phyloP scores from a whole-genome alignment of 2,797 vertebrate genomes.

The Megalops cyprinoides region DNA sequence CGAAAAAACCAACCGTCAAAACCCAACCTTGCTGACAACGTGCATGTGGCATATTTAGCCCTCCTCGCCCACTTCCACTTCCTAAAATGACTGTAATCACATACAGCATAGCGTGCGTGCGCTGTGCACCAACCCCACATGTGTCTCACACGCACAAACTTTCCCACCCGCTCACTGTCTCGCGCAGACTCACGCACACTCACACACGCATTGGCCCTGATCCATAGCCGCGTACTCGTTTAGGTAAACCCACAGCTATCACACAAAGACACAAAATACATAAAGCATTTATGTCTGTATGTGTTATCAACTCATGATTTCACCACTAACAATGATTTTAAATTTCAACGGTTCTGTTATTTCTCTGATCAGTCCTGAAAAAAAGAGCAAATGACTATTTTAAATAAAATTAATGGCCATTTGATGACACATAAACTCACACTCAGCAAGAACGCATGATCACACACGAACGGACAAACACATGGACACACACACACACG shows the following conservation, averaged over 20 bases:
- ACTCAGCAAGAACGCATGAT: constrained; percentile 16
- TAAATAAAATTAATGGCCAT: no score
- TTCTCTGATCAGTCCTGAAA: background rate
- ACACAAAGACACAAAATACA: no score
- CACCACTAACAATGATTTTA: background rate
- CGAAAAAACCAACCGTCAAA: background rate
- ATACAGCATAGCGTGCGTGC: constrained; percentile 16
- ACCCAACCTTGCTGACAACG: background rate
- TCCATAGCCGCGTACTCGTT: background rate
- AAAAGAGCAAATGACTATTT: no score
- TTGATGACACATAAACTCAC: constrained; percentile 39
- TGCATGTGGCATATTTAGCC: background rate
- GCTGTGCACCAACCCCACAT: background rate
- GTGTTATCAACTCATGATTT: background rate
- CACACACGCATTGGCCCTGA: background rate
- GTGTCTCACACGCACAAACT: constrained; percentile 19
- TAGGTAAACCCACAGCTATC: no score
- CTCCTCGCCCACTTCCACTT: constrained; percentile 28
- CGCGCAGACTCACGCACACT: background rate
- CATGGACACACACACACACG: background rate
- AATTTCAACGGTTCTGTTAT: background rate
- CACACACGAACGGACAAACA: constrained; percentile 8
- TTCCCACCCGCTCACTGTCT: background rate
- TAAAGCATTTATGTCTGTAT: background rate
- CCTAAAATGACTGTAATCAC: constrained; percentile 10